phyloP scores from a whole-genome alignment of 1,140 invertebrate species.

The Schlechtendalia chinensis region DNA sequence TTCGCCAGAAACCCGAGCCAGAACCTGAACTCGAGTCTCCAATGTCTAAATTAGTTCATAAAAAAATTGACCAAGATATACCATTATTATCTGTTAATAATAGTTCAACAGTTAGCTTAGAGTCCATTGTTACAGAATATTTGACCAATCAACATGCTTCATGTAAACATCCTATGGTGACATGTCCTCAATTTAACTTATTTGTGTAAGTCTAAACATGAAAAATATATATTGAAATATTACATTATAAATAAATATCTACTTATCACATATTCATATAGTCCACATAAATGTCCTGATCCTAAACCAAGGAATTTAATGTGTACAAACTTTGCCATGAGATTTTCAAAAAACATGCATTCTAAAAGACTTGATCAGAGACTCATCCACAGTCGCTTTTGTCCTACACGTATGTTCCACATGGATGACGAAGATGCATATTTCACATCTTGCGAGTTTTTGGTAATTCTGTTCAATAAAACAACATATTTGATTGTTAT shows the following conservation, averaged over 20 bases:
- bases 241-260: conserved; percentile 42
- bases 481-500: conserved; percentile 1
- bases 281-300: conserved; percentile 91
- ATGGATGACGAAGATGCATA: conserved; percentile 72
- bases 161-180: conserved; percentile 88
- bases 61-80: conserved; percentile 41
- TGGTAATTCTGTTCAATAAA: conserved; percentile 60
- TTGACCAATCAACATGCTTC: conserved; percentile 92
- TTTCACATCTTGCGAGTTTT: conserved; percentile 79
- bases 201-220: conserved; percentile 65
- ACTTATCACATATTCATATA: conserved; percentile 55
- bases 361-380: conserved; percentile 69
- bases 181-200: conserved; percentile 86
- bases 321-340: conserved; percentile 70
- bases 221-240: background rate
- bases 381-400: conserved; percentile 85
- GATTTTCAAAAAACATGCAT: conserved; percentile 62
- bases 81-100: conserved; percentile 12
- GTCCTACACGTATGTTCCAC: conserved; percentile 79
- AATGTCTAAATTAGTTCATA: conserved; percentile 44
- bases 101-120: conserved; percentile 58
- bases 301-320: conserved; percentile 70
- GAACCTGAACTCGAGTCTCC: conserved; percentile 27
- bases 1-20: conserved; percentile 7
- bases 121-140: conserved; percentile 94